These are phyloP conservation scores for Pavo muticus DNA, from an alignment of 2,113 vertebrate species.

Conservation along the genomic window DNA sequence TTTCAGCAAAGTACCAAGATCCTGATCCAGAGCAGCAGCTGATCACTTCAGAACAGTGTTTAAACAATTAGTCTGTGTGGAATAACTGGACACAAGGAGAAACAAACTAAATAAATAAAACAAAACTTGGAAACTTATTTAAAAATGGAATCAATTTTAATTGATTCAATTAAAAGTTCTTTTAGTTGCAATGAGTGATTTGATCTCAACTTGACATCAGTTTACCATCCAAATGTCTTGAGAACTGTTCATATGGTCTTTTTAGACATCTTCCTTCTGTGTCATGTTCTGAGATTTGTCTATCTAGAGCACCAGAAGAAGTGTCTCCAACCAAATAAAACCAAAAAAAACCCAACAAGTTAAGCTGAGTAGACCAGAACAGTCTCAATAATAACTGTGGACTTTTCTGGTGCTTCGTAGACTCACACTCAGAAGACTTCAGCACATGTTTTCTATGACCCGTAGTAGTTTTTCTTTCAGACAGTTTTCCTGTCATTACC, in stretches of 20 bases:
- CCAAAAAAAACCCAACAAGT: too few relatives aligned
- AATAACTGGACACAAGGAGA: background rate
- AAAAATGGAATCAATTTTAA: background rate
- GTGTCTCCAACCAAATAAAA: background rate
- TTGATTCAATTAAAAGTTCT: background rate
- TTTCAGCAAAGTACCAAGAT: background rate
- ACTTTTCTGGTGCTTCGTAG: background rate
- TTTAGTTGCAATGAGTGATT: background rate
- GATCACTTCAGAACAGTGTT: background rate
- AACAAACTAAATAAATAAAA: too few relatives aligned
- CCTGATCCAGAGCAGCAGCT: background rate
- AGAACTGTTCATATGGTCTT: background rate
- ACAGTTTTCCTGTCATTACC: background rate
- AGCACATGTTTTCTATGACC: background rate
- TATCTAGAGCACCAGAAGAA: background rate
- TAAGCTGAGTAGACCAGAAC: background rate
- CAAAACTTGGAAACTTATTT: background rate
- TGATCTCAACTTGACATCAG: background rate
- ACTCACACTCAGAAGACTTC: background rate
- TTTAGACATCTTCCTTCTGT: background rate
- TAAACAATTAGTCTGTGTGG: background rate
- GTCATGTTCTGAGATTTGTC: background rate
- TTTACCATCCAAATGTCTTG: background rate
- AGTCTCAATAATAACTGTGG: background rate
- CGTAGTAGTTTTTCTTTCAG: background rate